Base-by-base conservation (phyloP, 2,113 vertebrate genomes). In the Urocitellus parryii region DNA sequence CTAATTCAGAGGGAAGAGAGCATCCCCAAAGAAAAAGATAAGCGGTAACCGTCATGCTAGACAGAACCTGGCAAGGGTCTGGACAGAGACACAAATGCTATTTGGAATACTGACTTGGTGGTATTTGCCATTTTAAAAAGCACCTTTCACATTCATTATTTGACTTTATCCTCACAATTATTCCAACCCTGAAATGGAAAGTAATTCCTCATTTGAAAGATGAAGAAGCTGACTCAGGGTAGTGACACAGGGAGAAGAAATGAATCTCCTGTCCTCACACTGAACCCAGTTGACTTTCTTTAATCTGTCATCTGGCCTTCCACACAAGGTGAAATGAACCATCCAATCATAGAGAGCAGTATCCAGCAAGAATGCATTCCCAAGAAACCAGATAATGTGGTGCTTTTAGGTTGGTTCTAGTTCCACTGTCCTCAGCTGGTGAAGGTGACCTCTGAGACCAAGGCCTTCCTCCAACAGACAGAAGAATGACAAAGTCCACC, bases 51-150 rank as follows among this genome's bases (percentile, higher is more conserved):
- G 14, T 32, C 32, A 56, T 85, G 45, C 76, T 74, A 76, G 89
- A 67, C 58, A 48, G 80, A 91, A 88, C 13, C 8, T 86, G 51
- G 32, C 73, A 77, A 68, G 13, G 37, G 20, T 77, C 68, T 74
- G 48, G n/a, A n/a, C 25, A 79, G 45, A 88, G 22, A 14, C 70
- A 85, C 70, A 58, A 79, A 53, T 65, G 29, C 51, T 90, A 25
- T 76, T 95, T 87, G n/a, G 51, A 89, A 76, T 88, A 91, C 80
- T 96, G 90, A n/a, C 24, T 84, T 88, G 82, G 65, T 95, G 67
- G 67, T 63, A 96, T 87, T 97, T 91, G 68, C 37, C 82, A 25
- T 88, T 96, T 88, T 80, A 45, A 92, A 89, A 96, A 96, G n/a
- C 74, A 73, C 48, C 48, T 85, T 85, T 82, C 68, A 45, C 67